A percentile compares a stretch with the other conserved stretches of the same genome.
Evolutionary conservation across 2,888 invertebrate genomes (phyloP).

Genomic region (Cephus pygmeus): DNA sequence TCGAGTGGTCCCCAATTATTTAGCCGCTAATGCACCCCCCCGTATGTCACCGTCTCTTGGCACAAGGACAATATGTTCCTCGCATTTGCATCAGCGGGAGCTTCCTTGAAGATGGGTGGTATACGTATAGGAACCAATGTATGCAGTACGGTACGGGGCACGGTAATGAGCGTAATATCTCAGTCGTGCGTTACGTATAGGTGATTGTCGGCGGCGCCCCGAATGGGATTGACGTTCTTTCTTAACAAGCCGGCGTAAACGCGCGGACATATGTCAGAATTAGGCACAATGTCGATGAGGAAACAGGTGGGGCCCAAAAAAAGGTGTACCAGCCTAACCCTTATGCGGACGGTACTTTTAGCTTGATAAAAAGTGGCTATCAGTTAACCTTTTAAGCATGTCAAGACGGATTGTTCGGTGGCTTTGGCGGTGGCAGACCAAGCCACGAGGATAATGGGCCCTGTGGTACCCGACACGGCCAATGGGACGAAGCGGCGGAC

Average conservation of each 20-base stretch:
- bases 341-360: slow-evolving; percentile 17
- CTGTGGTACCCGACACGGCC: slow-evolving; percentile 9
- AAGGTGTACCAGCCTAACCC: slow-evolving; percentile 7
- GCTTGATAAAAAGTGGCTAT: slow-evolving; percentile 54
- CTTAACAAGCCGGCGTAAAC: slow-evolving; percentile 14
- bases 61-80: not conserved
- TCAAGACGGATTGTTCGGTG: slow-evolving; percentile 37
- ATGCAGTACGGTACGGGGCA: not conserved
- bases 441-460: slow-evolving; percentile 22
- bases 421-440: slow-evolving; percentile 29
- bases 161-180: not conserved
- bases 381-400: slow-evolving; percentile 50
- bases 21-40: slow-evolving; percentile 52
- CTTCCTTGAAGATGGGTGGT: not conserved
- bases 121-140: not conserved
- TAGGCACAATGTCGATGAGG: slow-evolving; percentile 32
- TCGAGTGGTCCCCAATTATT: slow-evolving; percentile 57
- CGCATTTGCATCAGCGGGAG: not conserved
- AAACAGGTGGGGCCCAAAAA: slow-evolving; percentile 32
- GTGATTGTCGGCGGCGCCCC: slow-evolving; percentile 10
- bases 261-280: slow-evolving; percentile 49
- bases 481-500: not conserved
- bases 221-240: slow-evolving; percentile 47
- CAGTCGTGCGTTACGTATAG: not conserved
- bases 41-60: slow-evolving; percentile 33